These are phyloP conservation scores for Pseudanteris insignis DNA, from an alignment of 2,888 invertebrate species.

Conservation along the genomic window DNA sequence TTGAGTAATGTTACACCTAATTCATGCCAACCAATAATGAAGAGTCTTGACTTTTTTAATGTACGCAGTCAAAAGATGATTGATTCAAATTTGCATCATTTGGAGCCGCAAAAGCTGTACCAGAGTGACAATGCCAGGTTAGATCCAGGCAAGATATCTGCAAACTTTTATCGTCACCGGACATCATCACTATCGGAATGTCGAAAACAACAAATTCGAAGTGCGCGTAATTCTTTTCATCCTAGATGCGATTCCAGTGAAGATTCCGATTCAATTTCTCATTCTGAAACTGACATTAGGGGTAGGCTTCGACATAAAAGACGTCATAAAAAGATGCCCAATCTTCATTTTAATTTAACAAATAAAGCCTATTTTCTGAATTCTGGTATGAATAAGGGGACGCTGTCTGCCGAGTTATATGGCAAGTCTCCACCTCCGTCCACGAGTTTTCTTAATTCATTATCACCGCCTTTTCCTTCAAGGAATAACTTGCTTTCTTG, in stretches of 20 bases:
- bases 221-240: conserved; percentile 60
- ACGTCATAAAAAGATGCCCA: conserved; percentile 60
- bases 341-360: conserved; percentile 65
- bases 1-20: conserved; percentile 59
- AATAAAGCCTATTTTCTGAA: conserved; percentile 63
- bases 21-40: conserved; percentile 52
- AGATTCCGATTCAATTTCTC: conserved; percentile 67
- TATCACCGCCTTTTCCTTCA: conserved; percentile 68
- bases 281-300: conserved; percentile 70
- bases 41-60: conserved; percentile 51
- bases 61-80: conserved; percentile 54
- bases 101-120: conserved; percentile 60
- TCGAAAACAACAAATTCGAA: conserved; percentile 55
- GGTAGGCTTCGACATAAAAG: conserved; percentile 58
- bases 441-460: conserved; percentile 69
- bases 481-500: conserved; percentile 58
- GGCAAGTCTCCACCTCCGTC: conserved; percentile 70
- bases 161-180: conserved; percentile 56
- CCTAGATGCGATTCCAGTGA: conserved; percentile 61
- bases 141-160: conserved; percentile 43
- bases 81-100: conserved; percentile 54
- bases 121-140: conserved; percentile 56
- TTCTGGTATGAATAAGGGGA: conserved; percentile 57
- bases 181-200: conserved; percentile 62
- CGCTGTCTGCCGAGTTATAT: conserved; percentile 56